Base-by-base conservation (phyloP, 1,140 invertebrate species). In the Chymomyza costata region DNA sequence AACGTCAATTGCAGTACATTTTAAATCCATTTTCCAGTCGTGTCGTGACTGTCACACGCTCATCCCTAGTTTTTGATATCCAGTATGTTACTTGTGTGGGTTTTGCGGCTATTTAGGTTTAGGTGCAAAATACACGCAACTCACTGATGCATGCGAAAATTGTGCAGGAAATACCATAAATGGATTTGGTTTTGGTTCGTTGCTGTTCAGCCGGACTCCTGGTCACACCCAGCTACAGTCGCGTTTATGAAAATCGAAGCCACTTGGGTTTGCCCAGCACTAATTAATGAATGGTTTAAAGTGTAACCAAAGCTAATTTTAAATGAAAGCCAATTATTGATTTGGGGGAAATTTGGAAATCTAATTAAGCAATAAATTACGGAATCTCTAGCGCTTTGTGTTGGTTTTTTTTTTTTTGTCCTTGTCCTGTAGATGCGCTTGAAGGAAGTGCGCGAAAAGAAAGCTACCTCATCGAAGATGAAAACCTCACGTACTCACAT, bases 401-500 rank as follows among this genome's bases (percentile, higher is more conserved):
- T 19, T 34, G 13, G 5, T 11, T 21, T 17, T 1, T 13, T 34
- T 39, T 30, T 38, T 38, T 30, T 19, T 1, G 13, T 7, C 13
- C 11, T 34, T 34, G 3, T 10, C 32, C 61, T 47, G 3, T 25
- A 93, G 85, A 93, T 96, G 62, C 90, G 93, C 0, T 86, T 96
- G 2, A 91, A 93, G 44, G 92, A 93, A 69, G 89, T 84, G 2
- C 87, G 92, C 10, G 91, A 93, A 51, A 91, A 90, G 68, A 92
- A 92, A 71, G 88, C 90, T 32, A 65, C 91, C 47, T 85, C 88
- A 15, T 87, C 90, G 1, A 92, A 91, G 65, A 85, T 93, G 65
- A 87, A 88, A 46, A 88, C 86, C 41, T 89, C 88, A 2, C 83
- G 87, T 17, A 94, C 93, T 0, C 92, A 92, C 54, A 88, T 93